Base-by-base conservation (phyloP, 2,797 vertebrate genomes). In the Crocidura indochinensis region DNA sequence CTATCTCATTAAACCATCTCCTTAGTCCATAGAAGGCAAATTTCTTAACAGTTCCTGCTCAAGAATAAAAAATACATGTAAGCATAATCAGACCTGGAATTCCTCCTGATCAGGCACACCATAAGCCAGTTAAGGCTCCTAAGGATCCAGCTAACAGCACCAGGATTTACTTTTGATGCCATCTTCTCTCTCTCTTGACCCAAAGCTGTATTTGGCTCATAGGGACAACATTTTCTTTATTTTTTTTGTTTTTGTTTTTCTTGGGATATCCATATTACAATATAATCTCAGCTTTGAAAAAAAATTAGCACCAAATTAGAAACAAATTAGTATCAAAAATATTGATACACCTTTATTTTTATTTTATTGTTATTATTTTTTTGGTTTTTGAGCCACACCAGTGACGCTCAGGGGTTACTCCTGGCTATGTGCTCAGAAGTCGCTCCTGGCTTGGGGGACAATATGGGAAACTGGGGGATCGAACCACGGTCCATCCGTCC, bases 221-320 rank as follows among this genome's bases (percentile, higher is more conserved):
- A 65, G 22, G 88, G 17, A 26, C 65, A 20, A 80, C 27, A 47
- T 38, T 64, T 53, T n/a, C n/a, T n/a, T n/a, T n/a, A n/a, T n/a
- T n/a, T n/a, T n/a, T n/a, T n/a, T n/a, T n/a, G n/a, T n/a, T n/a
- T n/a, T n/a, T n/a, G n/a, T n/a, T n/a, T n/a, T n/a, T 6, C 53
- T 11, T 72, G 26, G 38, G 26, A 53, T 46, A 69, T 69, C 79
- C 79, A 86, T 19, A 56, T 17, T 72, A 49, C 29, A 67, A 8
- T 69, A 88, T 84, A 62, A 11, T 56, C 38, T 73, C 20, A 24
- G 56, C 44, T 38, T 86, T 69, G 72, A 85, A 93, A 94, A 73
- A 14, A 11, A 68, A n/a, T n/a, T 73, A 81, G 38, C 38, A 38
- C 38, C 38, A 38, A 38, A 38, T 38, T 38, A 38, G 38, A 38